phyloP scores from a whole-genome alignment of 2,113 vertebrate species.

The Sisor rabdophorus region DNA sequence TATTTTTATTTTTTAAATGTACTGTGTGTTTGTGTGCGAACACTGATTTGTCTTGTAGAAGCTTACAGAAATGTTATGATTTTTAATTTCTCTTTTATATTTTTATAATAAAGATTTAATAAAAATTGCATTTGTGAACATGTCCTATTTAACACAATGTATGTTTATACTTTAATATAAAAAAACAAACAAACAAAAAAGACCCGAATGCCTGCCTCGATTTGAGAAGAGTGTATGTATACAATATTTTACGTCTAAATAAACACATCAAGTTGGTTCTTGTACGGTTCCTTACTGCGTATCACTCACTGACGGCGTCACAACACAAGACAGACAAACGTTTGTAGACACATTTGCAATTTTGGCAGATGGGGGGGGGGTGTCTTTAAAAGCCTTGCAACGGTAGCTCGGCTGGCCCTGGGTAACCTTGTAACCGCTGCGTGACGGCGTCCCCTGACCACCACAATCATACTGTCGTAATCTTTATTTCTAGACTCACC shows the following conservation, averaged over 20 bases:
- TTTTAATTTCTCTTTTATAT: conserved; percentile 80
- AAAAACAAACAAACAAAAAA: too few relatives aligned
- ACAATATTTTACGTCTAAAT: conserved; percentile 32
- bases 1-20: background rate
- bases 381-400: too few relatives aligned
- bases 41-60: conserved; percentile 59
- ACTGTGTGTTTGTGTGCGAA: conserved; percentile 56
- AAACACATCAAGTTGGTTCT: conserved; percentile 28
- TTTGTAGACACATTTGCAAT: background rate
- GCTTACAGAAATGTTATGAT: conserved; percentile 67
- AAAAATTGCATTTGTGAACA: conserved; percentile 56
- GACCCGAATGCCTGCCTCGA: background rate
- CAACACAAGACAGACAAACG: background rate
- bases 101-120: conserved; percentile 81
- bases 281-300: conserved; percentile 13
- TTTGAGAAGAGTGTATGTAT: conserved; percentile 14
- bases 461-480: too few relatives aligned
- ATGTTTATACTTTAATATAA: conserved; percentile 28
- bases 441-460: too few relatives aligned
- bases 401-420: too few relatives aligned
- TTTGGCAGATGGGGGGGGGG: too few relatives aligned
- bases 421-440: too few relatives aligned
- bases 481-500: too few relatives aligned
- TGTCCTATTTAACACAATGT: conserved; percentile 42
- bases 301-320: background rate